These are phyloP conservation scores for Lithophane socia DNA, from an alignment of 2,888 invertebrate genomes.

Conservation along the genomic window DNA sequence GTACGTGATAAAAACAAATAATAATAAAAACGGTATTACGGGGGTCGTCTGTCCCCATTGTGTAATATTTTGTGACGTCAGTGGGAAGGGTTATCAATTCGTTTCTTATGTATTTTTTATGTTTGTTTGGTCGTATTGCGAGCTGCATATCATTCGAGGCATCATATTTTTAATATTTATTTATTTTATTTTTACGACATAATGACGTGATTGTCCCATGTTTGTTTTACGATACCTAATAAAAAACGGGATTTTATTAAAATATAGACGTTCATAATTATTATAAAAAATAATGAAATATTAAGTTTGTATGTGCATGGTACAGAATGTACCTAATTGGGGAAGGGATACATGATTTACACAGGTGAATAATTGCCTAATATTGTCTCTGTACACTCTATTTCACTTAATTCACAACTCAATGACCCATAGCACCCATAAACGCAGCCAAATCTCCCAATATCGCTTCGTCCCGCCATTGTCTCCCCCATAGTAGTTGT, in stretches of 20 bases:
- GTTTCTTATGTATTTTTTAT: constrained; percentile 64
- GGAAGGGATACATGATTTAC: neutral
- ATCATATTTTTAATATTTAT: constrained; percentile 29
- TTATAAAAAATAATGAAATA: neutral
- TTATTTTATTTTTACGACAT: constrained; percentile 26
- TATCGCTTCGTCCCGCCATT: constrained; percentile 36
- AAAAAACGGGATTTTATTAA: neutral
- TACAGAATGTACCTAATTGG: neutral
- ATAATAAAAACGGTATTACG: constrained; percentile 64
- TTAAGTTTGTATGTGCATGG: neutral
- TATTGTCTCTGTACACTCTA: neutral
- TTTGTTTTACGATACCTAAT: constrained; percentile 22
- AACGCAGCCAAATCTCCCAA: neutral
- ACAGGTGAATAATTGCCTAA: neutral
- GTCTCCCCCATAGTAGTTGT: constrained; percentile 27
- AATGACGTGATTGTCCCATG: neutral
- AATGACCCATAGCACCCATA: neutral
- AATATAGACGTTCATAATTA: neutral
- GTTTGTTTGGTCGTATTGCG: constrained; percentile 52
- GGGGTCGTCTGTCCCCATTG: constrained; percentile 59
- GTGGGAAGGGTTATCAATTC: constrained; percentile 64
- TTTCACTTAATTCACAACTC: neutral
- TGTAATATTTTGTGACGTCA: constrained; percentile 62
- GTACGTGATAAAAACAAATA: constrained; percentile 68
- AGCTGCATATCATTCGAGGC: constrained; percentile 52